phyloP scores from a whole-genome alignment of 2,113 vertebrate species.

The Myotis yumanensis region DNA sequence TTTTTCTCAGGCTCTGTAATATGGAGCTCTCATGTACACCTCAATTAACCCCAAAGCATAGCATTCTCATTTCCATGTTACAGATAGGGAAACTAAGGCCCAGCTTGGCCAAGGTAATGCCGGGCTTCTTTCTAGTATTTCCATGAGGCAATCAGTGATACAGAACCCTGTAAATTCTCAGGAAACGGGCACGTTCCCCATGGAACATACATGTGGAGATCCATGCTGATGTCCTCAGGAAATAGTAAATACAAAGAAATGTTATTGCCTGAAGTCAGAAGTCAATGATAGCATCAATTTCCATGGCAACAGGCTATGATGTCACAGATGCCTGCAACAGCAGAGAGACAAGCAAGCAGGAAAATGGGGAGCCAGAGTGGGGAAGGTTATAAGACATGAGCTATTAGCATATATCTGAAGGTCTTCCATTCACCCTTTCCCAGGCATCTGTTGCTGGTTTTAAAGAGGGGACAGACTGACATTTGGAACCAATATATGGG shows the following conservation, averaged over 20 bases:
- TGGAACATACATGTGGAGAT: neutral
- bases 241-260: neutral
- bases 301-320: neutral
- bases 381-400: neutral
- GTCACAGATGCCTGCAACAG: constrained; percentile 16
- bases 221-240: neutral
- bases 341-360: neutral
- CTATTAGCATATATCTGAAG: neutral
- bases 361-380: neutral
- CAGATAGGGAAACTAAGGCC: neutral
- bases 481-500: constrained; percentile 23
- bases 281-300: neutral
- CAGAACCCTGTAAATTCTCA: neutral
- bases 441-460: constrained; percentile 24
- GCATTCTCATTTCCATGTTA: neutral
- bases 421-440: rapidly evolving
- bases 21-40: neutral
- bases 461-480: neutral
- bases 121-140: neutral
- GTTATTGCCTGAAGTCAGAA: constrained; percentile 17
- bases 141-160: neutral
- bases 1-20: neutral
- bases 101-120: neutral
- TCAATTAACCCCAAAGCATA: neutral
- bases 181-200: neutral